Conservation (phyloP, 1,140 invertebrate genomes). For the Diorhabda carinulata region DNA sequence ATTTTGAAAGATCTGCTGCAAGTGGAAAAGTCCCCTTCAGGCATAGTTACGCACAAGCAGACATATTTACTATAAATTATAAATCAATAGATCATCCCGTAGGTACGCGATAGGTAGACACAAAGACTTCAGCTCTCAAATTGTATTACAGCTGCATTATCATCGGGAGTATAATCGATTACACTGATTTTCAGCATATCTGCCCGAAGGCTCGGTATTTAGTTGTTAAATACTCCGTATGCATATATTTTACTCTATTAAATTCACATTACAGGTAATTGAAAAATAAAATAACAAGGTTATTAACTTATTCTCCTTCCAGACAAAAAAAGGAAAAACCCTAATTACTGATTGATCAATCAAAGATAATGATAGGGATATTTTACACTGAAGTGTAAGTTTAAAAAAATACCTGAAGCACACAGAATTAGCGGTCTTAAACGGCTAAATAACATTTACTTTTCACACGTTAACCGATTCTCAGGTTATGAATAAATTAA, state of each 20-base stretch:
- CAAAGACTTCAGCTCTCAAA: not conserved
- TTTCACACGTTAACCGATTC: not conserved
- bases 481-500: not conserved
- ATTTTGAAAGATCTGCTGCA: too few species aligned
- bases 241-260: constrained; percentile 11
- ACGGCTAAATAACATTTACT: constrained; percentile 3
- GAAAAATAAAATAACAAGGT: constrained; percentile 11
- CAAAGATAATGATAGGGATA: constrained; percentile 5
- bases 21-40: too few species aligned
- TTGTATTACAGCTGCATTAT: constrained; percentile 7
- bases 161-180: constrained; percentile 5
- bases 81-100: not conserved
- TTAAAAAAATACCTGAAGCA: not conserved
- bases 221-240: constrained; percentile 7
- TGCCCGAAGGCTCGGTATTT: constrained; percentile 5
- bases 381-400: not conserved
- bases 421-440: not conserved
- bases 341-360: constrained; percentile 6
- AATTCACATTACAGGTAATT: constrained; percentile 9
- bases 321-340: not conserved
- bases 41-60: not conserved
- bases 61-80: not conserved
- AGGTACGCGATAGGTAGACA: too few species aligned
- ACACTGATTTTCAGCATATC: constrained; percentile 9
- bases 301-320: constrained; percentile 1